Base-by-base conservation (phyloP, 23 tunicate genomes). In the Halocynthia aurantium region DNA sequence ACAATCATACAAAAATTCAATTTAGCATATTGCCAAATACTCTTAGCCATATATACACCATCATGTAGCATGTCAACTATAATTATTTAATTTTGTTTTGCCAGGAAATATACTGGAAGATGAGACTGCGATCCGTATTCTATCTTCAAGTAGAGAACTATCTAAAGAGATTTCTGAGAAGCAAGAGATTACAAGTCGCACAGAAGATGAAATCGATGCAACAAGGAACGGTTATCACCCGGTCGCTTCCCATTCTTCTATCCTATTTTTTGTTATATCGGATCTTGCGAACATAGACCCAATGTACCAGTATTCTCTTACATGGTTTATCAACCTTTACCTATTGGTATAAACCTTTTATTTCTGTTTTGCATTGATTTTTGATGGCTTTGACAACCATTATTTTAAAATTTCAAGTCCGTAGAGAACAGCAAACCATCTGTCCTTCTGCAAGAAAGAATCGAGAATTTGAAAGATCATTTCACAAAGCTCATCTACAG, bases 201-300 rank as follows among this genome's bases (percentile, higher is more conserved):
- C 96, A 57, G 96, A 89, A 62, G 65, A 61, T 18, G 96, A 89
- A 70, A 80, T 89, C 52, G 96, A 89, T 62, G 55, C 63, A 17
- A 89, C 88, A 10, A 80, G 96, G 31, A 84, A 89, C 52, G 88
- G 85, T 8, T 89, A 89, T 78, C 75, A 77, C 53, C 96, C 96
- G 10, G 87, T 89, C 10, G 96, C 96, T 8, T 63, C 78, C 22
- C 96, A 89, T 60, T 89, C 96, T 15, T 89, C 96, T 10, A 84
- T 89, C 50, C 80, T 89, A n/a, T 89, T 89, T 64, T 89, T 89
- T 55, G 96, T 89, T 52, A 89, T 89, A 9, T 89, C 96, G 0
- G 96, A 89, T 57, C 83, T 89, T n/a, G 96, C 96, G 7, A 57
- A 89, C 68, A 89, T 89, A 44, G 96, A 89, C 53, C 96, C 96